Evolutionary conservation across 2,797 vertebrate species (phyloP).

Genomic region (Neomorphus geoffroyi): DNA sequence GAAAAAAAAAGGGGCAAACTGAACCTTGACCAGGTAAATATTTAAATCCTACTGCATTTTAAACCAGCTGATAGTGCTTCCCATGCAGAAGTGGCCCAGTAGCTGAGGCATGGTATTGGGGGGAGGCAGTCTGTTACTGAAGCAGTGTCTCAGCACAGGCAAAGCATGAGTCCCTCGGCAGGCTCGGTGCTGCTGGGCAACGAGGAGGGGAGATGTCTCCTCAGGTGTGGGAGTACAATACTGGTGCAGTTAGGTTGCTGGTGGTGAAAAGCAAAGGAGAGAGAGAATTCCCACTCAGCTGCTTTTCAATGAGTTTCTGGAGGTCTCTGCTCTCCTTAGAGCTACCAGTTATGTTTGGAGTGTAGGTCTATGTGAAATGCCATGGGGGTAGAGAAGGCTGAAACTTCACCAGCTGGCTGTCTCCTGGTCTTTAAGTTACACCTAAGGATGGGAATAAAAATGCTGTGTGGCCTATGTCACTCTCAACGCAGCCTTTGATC

Average conservation of each 20-base stretch:
- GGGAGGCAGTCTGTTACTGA: no score
- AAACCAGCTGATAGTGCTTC: not conserved
- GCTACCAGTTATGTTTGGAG: fast-evolving
- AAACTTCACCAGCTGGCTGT: not conserved
- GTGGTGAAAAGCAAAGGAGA: fast-evolving
- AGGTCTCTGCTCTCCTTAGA: not conserved
- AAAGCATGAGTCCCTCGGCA: fast-evolving
- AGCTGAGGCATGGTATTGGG: not conserved
- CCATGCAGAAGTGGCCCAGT: fast-evolving
- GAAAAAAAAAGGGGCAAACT: no score
- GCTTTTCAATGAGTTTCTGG: not conserved
- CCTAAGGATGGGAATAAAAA: not conserved
- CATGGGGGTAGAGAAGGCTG: fast-evolving
- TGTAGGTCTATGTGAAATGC: fast-evolving
- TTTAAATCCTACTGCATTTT: not conserved
- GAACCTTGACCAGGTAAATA: not conserved
- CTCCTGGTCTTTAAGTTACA: not conserved
- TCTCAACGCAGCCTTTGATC: not conserved
- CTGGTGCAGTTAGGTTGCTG: fast-evolving
- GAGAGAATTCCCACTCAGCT: not conserved
- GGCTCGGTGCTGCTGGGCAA: no score
- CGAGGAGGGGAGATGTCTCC: fast-evolving
- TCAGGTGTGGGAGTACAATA: fast-evolving
- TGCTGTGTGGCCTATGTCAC: fast-evolving
- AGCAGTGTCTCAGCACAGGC: no score